These are phyloP conservation scores for Megamerina dolium DNA, from an alignment of 2,888 invertebrate genomes.

Conservation along the genomic window DNA sequence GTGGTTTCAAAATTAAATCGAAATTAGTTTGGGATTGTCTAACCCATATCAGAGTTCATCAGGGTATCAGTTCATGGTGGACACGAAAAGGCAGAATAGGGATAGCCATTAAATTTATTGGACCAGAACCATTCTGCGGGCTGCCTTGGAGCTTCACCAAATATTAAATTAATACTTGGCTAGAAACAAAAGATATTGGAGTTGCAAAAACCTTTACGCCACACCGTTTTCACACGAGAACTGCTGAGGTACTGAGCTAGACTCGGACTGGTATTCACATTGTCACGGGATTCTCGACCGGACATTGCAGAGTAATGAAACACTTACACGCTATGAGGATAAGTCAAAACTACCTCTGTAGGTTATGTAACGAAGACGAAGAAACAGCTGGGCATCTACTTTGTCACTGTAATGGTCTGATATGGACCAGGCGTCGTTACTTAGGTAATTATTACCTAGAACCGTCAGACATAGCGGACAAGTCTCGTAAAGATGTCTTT, in stretches of 20 bases:
- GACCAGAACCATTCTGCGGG: not conserved
- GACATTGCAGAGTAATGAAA: not conserved
- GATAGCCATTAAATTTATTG: not conserved
- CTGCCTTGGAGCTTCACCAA: not conserved
- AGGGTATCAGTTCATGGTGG: too few relatives aligned
- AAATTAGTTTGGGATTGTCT: too few relatives aligned
- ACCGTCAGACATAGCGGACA: too few relatives aligned
- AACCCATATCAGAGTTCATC: too few relatives aligned
- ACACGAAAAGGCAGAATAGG: not conserved
- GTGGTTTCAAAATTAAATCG: too few relatives aligned
- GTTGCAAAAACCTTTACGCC: not conserved
- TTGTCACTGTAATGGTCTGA: not conserved
- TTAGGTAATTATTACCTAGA: too few relatives aligned
- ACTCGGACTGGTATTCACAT: not conserved
- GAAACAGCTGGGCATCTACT: not conserved
- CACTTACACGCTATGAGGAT: not conserved
- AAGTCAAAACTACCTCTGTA: not conserved
- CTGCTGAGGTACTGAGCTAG: not conserved
- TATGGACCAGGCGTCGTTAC: not conserved
- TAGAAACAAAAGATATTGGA: too few relatives aligned
- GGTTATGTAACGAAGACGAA: not conserved
- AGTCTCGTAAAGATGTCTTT: too few relatives aligned
- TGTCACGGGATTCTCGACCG: not conserved
- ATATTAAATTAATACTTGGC: not conserved
- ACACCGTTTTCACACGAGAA: not conserved